Evolutionary conservation across 1,140 invertebrate species (phyloP).

Genomic region (Brachionus angularis): DNA sequence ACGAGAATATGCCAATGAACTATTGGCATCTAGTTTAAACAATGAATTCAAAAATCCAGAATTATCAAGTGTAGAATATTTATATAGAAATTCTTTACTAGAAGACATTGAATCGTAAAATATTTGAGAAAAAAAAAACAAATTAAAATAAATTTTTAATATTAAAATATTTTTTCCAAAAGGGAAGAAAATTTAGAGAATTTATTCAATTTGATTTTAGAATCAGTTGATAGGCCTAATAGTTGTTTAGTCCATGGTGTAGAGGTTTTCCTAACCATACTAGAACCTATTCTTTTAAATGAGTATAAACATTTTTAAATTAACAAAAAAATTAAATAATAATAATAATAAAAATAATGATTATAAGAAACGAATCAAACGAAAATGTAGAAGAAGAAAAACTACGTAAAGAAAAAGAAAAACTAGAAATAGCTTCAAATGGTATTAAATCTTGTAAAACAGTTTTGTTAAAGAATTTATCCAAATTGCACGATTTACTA

Average conservation of each 20-base stretch:
- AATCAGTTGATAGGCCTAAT: neutral
- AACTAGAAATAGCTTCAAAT: neutral
- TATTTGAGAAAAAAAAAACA: too few species aligned
- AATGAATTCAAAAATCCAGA: neutral
- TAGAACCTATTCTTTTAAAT: conserved; percentile 2
- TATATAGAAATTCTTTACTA: conserved; percentile 63
- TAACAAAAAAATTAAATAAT: neutral
- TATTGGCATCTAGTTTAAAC: neutral
- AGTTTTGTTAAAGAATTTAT: neutral
- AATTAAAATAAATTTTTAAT: neutral
- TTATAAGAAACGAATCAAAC: conserved; percentile 5
- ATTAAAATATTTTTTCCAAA: neutral
- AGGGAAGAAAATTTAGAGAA: conserved; percentile 37
- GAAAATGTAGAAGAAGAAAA: conserved; percentile 28
- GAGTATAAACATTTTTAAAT: too few species aligned
- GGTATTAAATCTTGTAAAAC: neutral
- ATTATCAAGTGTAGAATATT: neutral
- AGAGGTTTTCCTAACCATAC: neutral
- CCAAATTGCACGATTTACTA: neutral
- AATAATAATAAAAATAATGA: neutral
- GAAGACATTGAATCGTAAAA: conserved; percentile 70
- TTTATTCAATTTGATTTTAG: neutral
- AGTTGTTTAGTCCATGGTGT: neutral
- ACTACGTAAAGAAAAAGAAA: neutral
- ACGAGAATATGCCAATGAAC: conserved; percentile 63